These are phyloP conservation scores for Nylanderia fulva DNA, from an alignment of 1,140 invertebrate species.

Conservation along the genomic window DNA sequence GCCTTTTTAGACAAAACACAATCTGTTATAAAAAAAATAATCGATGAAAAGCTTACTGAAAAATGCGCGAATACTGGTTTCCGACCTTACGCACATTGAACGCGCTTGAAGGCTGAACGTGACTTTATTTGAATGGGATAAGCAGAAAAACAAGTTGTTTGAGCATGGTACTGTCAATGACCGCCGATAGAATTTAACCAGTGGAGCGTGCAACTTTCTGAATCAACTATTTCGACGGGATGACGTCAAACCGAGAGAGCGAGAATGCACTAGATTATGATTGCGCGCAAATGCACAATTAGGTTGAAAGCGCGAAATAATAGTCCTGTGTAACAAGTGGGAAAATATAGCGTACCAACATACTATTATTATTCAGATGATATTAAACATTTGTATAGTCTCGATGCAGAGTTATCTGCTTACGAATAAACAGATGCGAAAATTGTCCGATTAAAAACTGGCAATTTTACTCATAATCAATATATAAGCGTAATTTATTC, in stretches of 20 bases:
- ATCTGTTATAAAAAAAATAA: not conserved
- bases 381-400: not conserved
- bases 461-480: not conserved
- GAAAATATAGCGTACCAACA: not conserved
- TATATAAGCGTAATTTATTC: not conserved
- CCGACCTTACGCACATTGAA: constrained; percentile 60
- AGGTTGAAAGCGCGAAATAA: constrained; percentile 21
- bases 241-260: constrained; percentile 27
- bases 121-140: constrained; percentile 11
- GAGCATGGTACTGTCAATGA: constrained; percentile 25
- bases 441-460: constrained; percentile 29
- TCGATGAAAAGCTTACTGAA: constrained; percentile 37
- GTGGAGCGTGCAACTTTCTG: constrained; percentile 20
- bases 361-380: constrained; percentile 21
- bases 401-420: constrained; percentile 1
- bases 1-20: not conserved
- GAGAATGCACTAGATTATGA: constrained; percentile 12
- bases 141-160: constrained; percentile 21
- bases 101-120: constrained; percentile 60
- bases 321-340: constrained; percentile 10
- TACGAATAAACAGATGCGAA: constrained; percentile 7
- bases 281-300: constrained; percentile 34
- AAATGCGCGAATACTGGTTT: constrained; percentile 67
- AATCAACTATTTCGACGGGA: constrained; percentile 37
- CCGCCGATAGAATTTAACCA: constrained; percentile 24